Conservation (phyloP, 2,888 invertebrate genomes). For the Nephrotoma flavescens region DNA sequence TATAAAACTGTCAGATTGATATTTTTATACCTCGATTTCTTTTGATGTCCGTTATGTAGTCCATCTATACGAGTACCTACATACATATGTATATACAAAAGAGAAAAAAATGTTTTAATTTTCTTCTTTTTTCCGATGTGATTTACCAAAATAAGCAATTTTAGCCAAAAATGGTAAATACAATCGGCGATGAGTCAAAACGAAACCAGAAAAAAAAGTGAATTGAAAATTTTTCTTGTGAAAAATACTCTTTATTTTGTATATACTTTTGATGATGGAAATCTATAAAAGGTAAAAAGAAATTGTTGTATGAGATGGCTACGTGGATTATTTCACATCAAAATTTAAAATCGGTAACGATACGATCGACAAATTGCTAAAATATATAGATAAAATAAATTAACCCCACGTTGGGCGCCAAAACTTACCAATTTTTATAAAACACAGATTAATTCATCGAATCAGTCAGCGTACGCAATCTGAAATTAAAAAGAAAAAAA, state of each 20-base stretch:
- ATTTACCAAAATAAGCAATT: not conserved
- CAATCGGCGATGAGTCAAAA: not conserved
- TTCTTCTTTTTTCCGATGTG: not conserved
- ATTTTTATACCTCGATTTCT: not conserved
- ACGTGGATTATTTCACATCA: not conserved
- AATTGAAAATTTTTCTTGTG: not conserved
- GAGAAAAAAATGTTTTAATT: not conserved
- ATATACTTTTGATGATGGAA: not conserved
- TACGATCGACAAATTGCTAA: not conserved
- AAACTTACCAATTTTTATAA: not conserved
- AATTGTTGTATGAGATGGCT: not conserved
- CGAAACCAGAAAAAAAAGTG: not conserved
- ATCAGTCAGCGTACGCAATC: not conserved
- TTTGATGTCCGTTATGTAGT: not conserved
- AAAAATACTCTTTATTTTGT: not conserved
- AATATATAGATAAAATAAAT: not conserved
- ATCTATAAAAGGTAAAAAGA: not conserved
- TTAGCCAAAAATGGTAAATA: not conserved
- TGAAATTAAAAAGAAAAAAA: not conserved
- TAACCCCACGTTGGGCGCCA: not conserved
- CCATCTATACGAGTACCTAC: too few relatives aligned
- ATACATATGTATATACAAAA: too few relatives aligned
- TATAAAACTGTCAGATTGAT: not conserved
- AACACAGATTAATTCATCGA: not conserved
- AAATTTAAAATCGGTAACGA: not conserved